Base-by-base conservation (phyloP, 2,797 vertebrate species). In the Protonibea diacanthus region DNA sequence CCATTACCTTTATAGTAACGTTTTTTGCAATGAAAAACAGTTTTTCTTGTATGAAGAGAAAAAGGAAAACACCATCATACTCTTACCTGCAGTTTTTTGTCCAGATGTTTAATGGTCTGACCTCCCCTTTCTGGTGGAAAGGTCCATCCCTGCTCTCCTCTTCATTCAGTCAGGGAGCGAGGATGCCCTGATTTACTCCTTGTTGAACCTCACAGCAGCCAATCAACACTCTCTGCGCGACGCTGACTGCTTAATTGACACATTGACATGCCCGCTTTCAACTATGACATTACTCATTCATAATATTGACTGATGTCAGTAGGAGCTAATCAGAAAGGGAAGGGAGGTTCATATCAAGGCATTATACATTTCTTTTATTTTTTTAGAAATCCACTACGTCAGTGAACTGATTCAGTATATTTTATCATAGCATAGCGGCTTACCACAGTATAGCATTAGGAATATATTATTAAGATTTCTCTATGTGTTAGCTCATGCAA, bases 1-100 rank as follows among this genome's bases (percentile, higher is more conserved):
- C 88, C 86, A 87, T 88, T 89, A 89, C 83, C 90, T 94, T 95
- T 94, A 81, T 93, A 93, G 70, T 61, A 89, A 92, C 61, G 20
- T 88, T 85, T 91, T 91, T 93, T 92, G 86, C 85, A 93, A 90
- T 57, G 71, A 90, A 88, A 45, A 81, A 86, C 4, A 0, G 49
- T 86, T 89, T 93, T 91, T 91, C 88, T 91, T 81, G 71, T 80
- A 77, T 74, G 80, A 86, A 75, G 68, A 90, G 74, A 90, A 76
- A 73, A 79, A 71, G 51, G 33, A 76, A 67, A 76, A 86, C 65
- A 74, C 65, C 64, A 67, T 86, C 75, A 73, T 82, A 79, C 69
- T 87, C 77, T 66, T 63, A 78, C 83, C 82, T 85, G 81, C 83
- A 67, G 38, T 76, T 85, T 81, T 78, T 86, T 66, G 71, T 86